A percentile compares a stretch with the other conserved stretches of the same genome.
These are phyloP conservation scores for Pseudeuparius sepicola DNA, from an alignment of 2,888 invertebrate genomes.

Conservation along the genomic window DNA sequence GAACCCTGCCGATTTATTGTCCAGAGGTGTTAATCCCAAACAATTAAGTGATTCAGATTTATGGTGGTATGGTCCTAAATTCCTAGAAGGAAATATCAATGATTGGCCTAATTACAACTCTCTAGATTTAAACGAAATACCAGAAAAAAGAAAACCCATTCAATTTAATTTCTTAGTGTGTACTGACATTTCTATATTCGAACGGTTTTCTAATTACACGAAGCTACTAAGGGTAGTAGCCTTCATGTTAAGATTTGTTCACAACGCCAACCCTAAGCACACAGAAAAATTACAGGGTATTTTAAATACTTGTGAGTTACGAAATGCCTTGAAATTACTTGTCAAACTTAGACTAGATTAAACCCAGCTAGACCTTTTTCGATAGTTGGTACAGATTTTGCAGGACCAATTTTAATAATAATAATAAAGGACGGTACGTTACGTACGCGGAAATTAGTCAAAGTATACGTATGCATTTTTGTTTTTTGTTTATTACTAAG, in stretches of 20 bases:
- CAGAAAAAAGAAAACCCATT: too few species aligned
- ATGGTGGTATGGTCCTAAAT: conserved; percentile 3
- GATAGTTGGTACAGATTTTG: conserved; percentile 18
- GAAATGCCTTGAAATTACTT: too few species aligned
- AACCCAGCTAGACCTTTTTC: conserved; percentile 18
- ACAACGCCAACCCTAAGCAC: too few species aligned
- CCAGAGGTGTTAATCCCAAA: conserved; percentile 5
- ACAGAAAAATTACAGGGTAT: too few species aligned
- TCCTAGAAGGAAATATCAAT: background rate
- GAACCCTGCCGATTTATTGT: conserved; percentile 5
- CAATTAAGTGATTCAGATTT: background rate
- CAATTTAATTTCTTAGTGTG: too few species aligned
- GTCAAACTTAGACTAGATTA: too few species aligned
- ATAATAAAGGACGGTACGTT: conserved; percentile 17
- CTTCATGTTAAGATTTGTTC: too few species aligned
- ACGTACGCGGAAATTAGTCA: conserved; percentile 14
- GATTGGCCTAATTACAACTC: conserved; percentile 8
- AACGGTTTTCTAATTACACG: too few species aligned
- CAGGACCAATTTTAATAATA: conserved; percentile 19
- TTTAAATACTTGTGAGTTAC: too few species aligned
- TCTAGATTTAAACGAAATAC: too few species aligned
- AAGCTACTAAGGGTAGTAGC: too few species aligned
- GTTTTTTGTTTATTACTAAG: conserved; percentile 19
- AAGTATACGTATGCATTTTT: conserved; percentile 19
- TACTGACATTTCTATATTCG: too few species aligned